Conservation (phyloP, 2,888 invertebrate genomes). For the Melolontha melolontha region DNA sequence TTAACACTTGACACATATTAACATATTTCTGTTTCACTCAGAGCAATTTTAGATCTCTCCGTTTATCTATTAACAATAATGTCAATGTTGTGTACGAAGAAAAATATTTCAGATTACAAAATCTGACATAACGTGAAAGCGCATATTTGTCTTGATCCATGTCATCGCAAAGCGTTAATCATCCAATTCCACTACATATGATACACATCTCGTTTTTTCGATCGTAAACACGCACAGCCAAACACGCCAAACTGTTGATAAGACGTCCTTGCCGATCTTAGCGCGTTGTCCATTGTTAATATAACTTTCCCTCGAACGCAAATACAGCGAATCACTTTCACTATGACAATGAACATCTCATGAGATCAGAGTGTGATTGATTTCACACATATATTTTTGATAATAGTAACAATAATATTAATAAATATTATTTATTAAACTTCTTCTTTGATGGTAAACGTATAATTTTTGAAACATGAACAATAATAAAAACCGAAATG, state of each 20-base stretch:
- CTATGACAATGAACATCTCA: slow-evolving; percentile 6
- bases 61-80: no score
- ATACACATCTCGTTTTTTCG: slow-evolving; percentile 6
- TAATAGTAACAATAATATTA: no score
- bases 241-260: slow-evolving; percentile 5
- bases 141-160: slow-evolving; percentile 13
- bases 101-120: slow-evolving; percentile 9
- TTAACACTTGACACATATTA: no score
- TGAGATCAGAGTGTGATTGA: slow-evolving; percentile 12
- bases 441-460: no score
- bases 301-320: slow-evolving; percentile 31
- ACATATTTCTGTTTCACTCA: no score
- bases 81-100: neutral
- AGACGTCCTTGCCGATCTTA: slow-evolving; percentile 20
- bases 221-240: slow-evolving; percentile 10
- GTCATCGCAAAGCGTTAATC: neutral
- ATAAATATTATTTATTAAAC: no score
- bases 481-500: no score
- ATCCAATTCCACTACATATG: neutral
- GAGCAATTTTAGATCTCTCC: no score
- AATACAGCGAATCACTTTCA: slow-evolving; percentile 23
- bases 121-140: slow-evolving; percentile 28
- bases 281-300: slow-evolving; percentile 28
- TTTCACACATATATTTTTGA: neutral
- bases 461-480: no score